Conservation (phyloP, 2,113 vertebrate species). For the Oryzias melastigma region DNA sequence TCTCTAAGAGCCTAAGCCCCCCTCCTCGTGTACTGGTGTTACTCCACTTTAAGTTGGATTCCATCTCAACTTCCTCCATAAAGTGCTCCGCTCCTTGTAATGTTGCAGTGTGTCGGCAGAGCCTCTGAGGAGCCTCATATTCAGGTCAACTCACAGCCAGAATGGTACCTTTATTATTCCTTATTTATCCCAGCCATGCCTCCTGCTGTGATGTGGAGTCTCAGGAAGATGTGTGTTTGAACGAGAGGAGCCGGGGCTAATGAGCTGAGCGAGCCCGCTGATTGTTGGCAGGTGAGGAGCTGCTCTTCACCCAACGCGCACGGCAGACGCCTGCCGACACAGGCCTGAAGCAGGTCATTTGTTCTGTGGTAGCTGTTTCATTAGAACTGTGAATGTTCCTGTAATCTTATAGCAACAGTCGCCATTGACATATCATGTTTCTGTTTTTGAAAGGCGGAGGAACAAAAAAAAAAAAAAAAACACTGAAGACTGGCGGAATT, state of each 20-base stretch:
- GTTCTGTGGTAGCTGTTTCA: constrained; percentile 7
- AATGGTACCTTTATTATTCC: constrained; percentile 66
- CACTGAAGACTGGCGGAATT: too few relatives aligned
- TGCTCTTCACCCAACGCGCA: constrained; percentile 9
- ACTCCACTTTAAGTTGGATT: constrained; percentile 21
- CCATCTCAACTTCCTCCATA: constrained; percentile 13
- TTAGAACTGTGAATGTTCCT: too few relatives aligned
- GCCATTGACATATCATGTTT: too few relatives aligned
- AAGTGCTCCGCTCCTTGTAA: constrained; percentile 42
- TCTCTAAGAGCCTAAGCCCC: constrained; percentile 22
- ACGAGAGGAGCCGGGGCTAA: constrained; percentile 46
- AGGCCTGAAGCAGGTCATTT: constrained; percentile 5
- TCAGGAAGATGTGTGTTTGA: constrained; percentile 53
- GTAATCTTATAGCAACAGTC: too few relatives aligned
- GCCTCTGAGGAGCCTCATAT: constrained; percentile 43
- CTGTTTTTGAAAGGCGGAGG: too few relatives aligned
- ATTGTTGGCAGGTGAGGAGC: constrained; percentile 33
- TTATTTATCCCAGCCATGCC: constrained; percentile 65
- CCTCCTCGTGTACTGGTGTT: constrained; percentile 11
- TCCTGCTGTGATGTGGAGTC: constrained; percentile 58
- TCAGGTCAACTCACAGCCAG: constrained; percentile 69
- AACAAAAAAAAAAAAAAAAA: too few relatives aligned
- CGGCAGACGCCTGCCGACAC: not conserved
- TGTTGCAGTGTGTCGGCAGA: constrained; percentile 31
- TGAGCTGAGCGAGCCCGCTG: constrained; percentile 58